Percentiles rank a stretch among this genome's conserved stretches.
phyloP scores from a whole-genome alignment of 2,888 invertebrate species.

The Nemotelus pantherinus region DNA sequence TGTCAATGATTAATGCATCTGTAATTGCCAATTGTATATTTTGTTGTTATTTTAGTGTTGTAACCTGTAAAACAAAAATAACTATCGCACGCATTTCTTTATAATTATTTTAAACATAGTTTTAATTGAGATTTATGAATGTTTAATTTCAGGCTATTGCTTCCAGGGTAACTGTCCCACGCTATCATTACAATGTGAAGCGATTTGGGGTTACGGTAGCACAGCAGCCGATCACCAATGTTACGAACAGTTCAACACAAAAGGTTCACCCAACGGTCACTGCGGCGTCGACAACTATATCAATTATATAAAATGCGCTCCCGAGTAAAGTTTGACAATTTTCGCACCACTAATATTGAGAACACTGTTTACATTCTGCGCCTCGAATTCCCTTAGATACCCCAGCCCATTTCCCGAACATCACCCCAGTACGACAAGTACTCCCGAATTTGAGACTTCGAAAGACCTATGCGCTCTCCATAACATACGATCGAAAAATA shows the following conservation, averaged over 20 bases:
- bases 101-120: no score
- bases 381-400: neutral
- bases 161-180: constrained; percentile 94
- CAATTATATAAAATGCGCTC: constrained; percentile 85
- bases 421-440: neutral
- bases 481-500: neutral
- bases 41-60: no score
- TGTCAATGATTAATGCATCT: no score
- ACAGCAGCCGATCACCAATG: constrained; percentile 86
- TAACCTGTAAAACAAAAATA: no score
- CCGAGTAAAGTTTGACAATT: constrained; percentile 73
- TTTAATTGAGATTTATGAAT: constrained; percentile 35
- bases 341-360: constrained; percentile 1
- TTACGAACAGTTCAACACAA: constrained; percentile 94
- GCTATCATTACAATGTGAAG: constrained; percentile 85
- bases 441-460: neutral
- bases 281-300: constrained; percentile 85
- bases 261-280: constrained; percentile 94
- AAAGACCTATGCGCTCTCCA: no score
- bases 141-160: constrained; percentile 75
- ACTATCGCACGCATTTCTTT: no score
- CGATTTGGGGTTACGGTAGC: constrained; percentile 92
- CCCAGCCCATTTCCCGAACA: neutral
- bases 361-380: neutral
- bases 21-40: no score